Percentiles rank a stretch among this genome's conserved stretches.
phyloP scores from a whole-genome alignment of 2,797 vertebrate species.

The Peromyscus attwateri region DNA sequence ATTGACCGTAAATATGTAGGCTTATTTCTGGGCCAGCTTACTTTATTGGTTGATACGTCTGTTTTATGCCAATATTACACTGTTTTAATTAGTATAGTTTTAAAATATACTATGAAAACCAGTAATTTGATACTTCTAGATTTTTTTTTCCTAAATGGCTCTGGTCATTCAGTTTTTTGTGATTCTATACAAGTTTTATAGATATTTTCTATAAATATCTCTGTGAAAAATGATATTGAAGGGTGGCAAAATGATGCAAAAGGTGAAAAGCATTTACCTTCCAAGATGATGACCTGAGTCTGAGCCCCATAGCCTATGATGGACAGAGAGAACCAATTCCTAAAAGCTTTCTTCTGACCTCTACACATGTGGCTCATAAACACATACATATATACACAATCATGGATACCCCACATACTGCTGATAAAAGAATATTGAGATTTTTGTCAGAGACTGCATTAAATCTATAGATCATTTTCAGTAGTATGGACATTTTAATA shows the following conservation, averaged over 20 bases:
- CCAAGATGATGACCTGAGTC: too few species aligned
- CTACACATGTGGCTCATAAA: not conserved
- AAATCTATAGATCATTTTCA: not conserved
- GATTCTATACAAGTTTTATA: not conserved
- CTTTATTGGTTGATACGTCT: not conserved
- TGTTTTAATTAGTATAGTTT: not conserved
- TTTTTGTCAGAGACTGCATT: not conserved
- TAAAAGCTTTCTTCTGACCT: not conserved
- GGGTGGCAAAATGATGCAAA: not conserved
- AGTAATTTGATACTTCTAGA: not conserved
- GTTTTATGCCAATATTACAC: not conserved
- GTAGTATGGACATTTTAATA: not conserved
- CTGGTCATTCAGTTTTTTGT: not conserved
- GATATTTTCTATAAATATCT: not conserved
- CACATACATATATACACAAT: not conserved
- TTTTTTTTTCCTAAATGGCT: not conserved
- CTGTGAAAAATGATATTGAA: not conserved
- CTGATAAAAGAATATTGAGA: not conserved
- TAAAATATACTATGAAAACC: conserved; percentile 8
- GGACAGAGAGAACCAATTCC: not conserved
- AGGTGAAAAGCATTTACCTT: too few species aligned
- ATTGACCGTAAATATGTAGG: not conserved
- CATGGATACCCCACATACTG: not conserved
- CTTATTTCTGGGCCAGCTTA: not conserved
- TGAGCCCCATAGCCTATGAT: too few species aligned